Evolutionary conservation across 2,888 invertebrate species (phyloP).

Genomic region (Celastrina argiolus): DNA sequence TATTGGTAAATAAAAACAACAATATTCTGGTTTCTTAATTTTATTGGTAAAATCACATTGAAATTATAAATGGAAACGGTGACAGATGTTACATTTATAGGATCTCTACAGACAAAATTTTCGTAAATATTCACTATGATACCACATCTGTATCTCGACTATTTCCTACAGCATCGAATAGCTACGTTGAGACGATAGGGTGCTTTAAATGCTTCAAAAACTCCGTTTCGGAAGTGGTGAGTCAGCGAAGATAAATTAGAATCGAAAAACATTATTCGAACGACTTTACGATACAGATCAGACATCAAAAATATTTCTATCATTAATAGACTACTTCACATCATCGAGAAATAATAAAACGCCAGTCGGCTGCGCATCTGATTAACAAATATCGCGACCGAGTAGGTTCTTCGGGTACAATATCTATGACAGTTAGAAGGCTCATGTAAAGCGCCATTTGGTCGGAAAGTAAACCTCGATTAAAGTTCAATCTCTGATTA

Average conservation of each 20-base stretch:
- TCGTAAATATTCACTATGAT: constrained; percentile 65
- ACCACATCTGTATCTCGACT: constrained; percentile 73
- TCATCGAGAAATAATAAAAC: constrained; percentile 57
- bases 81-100: constrained; percentile 66
- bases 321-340: constrained; percentile 65
- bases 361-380: constrained; percentile 47
- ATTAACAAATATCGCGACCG: constrained; percentile 26
- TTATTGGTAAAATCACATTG: constrained; percentile 78
- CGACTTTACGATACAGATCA: constrained; percentile 70
- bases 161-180: constrained; percentile 62
- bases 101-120: constrained; percentile 70
- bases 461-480: not conserved
- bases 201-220: constrained; percentile 73
- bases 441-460: constrained; percentile 5
- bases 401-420: constrained; percentile 7
- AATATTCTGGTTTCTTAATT: constrained; percentile 57
- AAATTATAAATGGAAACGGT: constrained; percentile 75
- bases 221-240: constrained; percentile 54
- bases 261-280: constrained; percentile 63
- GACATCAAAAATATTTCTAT: constrained; percentile 74
- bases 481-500: not conserved
- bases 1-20: constrained; percentile 9
- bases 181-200: constrained; percentile 64
- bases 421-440: constrained; percentile 5
- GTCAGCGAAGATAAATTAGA: constrained; percentile 55